Evolutionary conservation across 2,797 vertebrate species (phyloP), one percentile per base, ranked within the genome.

Genomic region (Anisognathus igniventris): DNA sequence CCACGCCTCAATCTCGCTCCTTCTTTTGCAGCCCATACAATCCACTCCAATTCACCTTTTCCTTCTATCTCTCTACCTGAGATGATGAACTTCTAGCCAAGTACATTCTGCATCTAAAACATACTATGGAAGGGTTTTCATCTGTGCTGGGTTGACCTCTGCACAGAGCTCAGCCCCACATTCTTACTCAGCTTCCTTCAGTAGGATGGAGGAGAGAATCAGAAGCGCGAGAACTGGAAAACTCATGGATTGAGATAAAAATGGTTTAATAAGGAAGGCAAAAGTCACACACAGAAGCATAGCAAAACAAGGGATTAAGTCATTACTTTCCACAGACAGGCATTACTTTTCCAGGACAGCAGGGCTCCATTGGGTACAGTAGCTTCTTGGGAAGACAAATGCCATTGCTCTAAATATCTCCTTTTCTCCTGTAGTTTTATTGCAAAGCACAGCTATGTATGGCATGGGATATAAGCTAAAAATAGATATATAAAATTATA

Each of bases 361-460:
- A 35, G 16, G 25, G 10, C 2, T 85, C 5, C 25, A 27, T 19
- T 21, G 13, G 1, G 0, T 7, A 3, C 19, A 76, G 30, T 2
- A 53, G 10, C 4, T 82, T 16, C 39, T 66, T 72, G 9, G 28
- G 27, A 87, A 67, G 28, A 60, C 10, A 71, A 74, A 62, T 1
- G 0, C 3, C 11, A 2, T 73, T 28, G 45, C 5, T 61, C 11
- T 31, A 57, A 86, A 39, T 9, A 62, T 24, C 2, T 9, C 4
- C 2, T 10, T 45, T 83, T 66, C 25, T n/a, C 2, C 4, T 2
- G 51, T 16, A 9, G 0, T 82, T 72, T 68, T 56, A 23, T 18
- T 72, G 17, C 4, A 18, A 19, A 53, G 7, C 7, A 42, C 2
- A 28, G 6, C 0, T 0, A 44, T 9, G 23, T 23, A 64, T 30